Conservation (phyloP, 2,888 invertebrate species). For the Heterodera filipjevi region DNA sequence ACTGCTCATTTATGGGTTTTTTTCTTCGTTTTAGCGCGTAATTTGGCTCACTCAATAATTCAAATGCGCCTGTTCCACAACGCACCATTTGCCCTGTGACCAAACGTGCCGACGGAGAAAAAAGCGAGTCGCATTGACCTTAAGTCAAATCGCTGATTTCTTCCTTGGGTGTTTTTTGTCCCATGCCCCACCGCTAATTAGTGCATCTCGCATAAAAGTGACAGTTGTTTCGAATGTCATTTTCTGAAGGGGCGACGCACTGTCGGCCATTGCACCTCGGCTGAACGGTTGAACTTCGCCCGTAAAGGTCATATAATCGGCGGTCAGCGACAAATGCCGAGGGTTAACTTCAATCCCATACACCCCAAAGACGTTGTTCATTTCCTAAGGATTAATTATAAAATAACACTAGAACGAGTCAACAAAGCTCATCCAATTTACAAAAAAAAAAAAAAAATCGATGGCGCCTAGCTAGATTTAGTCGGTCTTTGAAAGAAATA, state of each 20-base stretch:
- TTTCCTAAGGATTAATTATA: constrained; percentile 74
- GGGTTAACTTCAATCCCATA: constrained; percentile 95
- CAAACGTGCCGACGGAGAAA: constrained; percentile 61
- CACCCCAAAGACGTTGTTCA: constrained; percentile 91
- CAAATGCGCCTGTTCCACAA: constrained; percentile 63
- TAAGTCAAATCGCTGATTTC: constrained; percentile 36
- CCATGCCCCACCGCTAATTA: constrained; percentile 71
- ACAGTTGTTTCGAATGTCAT: constrained; percentile 96
- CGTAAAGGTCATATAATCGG: constrained; percentile 96
- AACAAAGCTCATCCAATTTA: no score
- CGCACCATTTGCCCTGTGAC: constrained; percentile 58
- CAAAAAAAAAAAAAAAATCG: no score
- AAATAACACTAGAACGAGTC: constrained; percentile 22
- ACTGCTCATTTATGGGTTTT: background rate
- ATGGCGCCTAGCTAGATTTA: no score
- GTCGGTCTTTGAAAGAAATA: background rate
- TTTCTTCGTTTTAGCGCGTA: constrained; percentile 20
- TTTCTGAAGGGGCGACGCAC: constrained; percentile 91
- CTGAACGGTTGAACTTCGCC: constrained; percentile 88
- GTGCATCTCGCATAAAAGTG: constrained; percentile 80
- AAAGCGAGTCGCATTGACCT: constrained; percentile 59
- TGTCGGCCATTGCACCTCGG: constrained; percentile 80
- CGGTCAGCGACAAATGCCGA: constrained; percentile 86
- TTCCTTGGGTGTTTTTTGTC: no score
- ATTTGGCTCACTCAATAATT: constrained; percentile 42